phyloP scores from a whole-genome alignment of 2,113 vertebrate species.

The Mohoua ochrocephala region DNA sequence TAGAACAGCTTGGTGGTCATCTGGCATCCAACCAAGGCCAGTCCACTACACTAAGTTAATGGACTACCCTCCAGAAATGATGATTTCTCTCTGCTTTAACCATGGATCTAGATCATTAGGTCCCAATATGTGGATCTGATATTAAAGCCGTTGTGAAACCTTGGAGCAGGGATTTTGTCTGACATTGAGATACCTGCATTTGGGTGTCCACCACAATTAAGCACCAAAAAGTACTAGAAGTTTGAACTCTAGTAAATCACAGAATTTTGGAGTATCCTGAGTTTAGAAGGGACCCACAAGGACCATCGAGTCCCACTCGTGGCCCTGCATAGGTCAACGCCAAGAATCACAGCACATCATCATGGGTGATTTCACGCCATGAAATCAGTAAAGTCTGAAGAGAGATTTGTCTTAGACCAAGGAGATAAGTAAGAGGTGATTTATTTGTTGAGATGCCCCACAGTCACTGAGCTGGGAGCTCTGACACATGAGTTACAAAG shows the following conservation, averaged over 20 bases:
- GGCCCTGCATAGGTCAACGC: not conserved
- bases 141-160: not conserved
- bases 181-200: not conserved
- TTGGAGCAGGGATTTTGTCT: not conserved
- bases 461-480: not conserved
- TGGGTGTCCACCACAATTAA: not conserved
- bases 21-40: not conserved
- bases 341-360: not conserved
- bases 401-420: not conserved
- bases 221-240: not conserved
- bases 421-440: not conserved
- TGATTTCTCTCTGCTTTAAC: not conserved
- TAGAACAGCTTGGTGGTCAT: not conserved
- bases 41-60: not conserved
- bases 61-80: not conserved
- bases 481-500: not conserved
- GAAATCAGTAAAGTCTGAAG: not conserved
- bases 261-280: not conserved
- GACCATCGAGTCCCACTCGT: fast-evolving
- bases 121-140: not conserved
- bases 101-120: not conserved
- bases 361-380: not conserved
- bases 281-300: not conserved
- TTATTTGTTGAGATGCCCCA: not conserved
- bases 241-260: not conserved